phyloP scores from a whole-genome alignment of 2,888 invertebrate species.

The Stegophylla sp. region DNA sequence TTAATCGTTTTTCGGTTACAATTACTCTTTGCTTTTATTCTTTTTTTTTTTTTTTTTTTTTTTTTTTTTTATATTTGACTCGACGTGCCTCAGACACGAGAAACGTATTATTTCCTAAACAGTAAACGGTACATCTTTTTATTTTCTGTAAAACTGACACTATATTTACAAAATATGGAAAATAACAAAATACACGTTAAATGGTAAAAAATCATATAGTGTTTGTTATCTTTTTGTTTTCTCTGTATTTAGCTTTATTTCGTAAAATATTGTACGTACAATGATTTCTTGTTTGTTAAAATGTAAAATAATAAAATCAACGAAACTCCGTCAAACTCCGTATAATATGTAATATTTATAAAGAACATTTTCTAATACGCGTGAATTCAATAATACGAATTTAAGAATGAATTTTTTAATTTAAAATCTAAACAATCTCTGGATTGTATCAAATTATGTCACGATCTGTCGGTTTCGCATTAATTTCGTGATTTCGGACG shows the following conservation, averaged over 20 bases:
- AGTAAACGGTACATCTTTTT: neutral
- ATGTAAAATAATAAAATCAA: neutral
- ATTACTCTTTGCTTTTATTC: neutral
- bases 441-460: neutral
- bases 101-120: constrained; percentile 20
- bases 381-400: too few relatives aligned
- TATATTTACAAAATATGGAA: constrained; percentile 24
- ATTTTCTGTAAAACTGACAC: neutral
- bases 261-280: neutral
- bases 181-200: neutral
- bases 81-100: neutral
- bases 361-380: too few relatives aligned
- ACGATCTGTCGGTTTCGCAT: neutral
- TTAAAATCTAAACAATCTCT: neutral
- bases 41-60: constrained; percentile 9
- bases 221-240: neutral
- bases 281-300: too few relatives aligned
- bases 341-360: neutral
- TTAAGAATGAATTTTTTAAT: neutral
- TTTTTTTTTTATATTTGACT: too few relatives aligned
- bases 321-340: neutral
- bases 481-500: neutral
- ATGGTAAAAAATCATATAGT: neutral
- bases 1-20: constrained; percentile 9
- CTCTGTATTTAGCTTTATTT: neutral